Percentiles rank a stretch among this genome's conserved stretches.
phyloP scores from a whole-genome alignment of 2,888 invertebrate species.

The Ypsolopha scabrella region DNA sequence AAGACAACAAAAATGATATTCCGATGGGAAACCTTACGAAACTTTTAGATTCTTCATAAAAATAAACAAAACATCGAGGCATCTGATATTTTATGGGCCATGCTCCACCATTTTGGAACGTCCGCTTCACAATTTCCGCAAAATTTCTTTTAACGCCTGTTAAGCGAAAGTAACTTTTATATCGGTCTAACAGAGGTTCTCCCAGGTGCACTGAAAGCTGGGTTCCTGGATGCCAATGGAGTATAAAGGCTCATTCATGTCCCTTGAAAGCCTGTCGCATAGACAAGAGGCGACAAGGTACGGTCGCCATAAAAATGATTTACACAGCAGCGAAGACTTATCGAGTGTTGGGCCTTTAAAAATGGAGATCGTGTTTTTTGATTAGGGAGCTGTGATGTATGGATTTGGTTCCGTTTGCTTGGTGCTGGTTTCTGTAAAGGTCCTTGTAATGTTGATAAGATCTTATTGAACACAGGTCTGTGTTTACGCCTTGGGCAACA shows the following conservation, averaged over 20 bases:
- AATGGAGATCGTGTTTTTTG: constrained; percentile 37
- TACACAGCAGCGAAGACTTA: constrained; percentile 50
- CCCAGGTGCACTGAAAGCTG: constrained; percentile 11
- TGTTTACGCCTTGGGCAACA: too few species aligned
- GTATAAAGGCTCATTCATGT: constrained; percentile 55
- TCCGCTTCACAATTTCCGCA: constrained; percentile 14
- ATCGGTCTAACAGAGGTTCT: not conserved
- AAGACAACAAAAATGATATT: too few species aligned
- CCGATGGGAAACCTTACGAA: too few species aligned
- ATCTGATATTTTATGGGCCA: constrained; percentile 51
- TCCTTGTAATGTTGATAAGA: too few species aligned
- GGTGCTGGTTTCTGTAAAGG: too few species aligned
- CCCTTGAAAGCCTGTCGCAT: constrained; percentile 55
- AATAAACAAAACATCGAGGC: constrained; percentile 12
- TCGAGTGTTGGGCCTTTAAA: constrained; percentile 43
- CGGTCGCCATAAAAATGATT: constrained; percentile 59
- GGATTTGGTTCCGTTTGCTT: constrained; percentile 10
- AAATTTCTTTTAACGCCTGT: constrained; percentile 2
- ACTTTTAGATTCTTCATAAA: too few species aligned
- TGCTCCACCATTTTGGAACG: constrained; percentile 49
- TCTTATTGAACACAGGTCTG: too few species aligned
- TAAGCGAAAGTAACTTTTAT: constrained; percentile 19
- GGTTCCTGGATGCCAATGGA: constrained; percentile 31
- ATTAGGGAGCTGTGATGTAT: constrained; percentile 25
- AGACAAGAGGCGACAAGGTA: constrained; percentile 36